Conservation (phyloP, 2,113 vertebrate species). For the Atractosteus spatula region DNA sequence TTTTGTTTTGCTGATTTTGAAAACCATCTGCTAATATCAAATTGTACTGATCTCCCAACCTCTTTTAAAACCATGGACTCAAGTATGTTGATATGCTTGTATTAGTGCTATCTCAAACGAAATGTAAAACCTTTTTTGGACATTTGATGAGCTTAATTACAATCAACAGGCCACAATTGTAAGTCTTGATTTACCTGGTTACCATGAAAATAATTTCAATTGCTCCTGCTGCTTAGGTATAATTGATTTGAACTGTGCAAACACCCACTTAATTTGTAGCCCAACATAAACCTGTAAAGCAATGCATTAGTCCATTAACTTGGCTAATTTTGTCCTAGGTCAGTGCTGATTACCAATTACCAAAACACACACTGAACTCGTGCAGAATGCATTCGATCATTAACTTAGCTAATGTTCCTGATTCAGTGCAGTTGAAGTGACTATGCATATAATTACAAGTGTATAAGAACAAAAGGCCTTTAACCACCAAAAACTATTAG, state of each 20-base stretch:
- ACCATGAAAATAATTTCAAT: not conserved
- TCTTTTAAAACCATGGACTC: too few species aligned
- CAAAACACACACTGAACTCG: constrained; percentile 4
- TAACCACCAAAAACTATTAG: not conserved
- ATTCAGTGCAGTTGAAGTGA: not conserved
- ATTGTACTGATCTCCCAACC: too few species aligned
- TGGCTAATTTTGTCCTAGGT: constrained; percentile 8
- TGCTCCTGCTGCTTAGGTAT: not conserved
- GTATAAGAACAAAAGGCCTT: constrained; percentile 2
- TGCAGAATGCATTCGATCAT: constrained; percentile 6
- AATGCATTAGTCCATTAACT: constrained; percentile 6
- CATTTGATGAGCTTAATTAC: not conserved
- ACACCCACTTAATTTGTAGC: constrained; percentile 2
- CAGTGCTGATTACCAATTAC: constrained; percentile 11
- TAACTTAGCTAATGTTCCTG: constrained; percentile 8
- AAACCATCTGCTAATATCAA: too few species aligned
- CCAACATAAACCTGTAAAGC: not conserved
- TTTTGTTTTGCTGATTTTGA: too few species aligned
- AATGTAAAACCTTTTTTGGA: not conserved
- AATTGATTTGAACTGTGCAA: constrained; percentile 4
- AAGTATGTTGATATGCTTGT: too few species aligned
- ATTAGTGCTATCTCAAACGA: not conserved
- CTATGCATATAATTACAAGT: constrained; percentile 3
- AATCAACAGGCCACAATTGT: too few species aligned
- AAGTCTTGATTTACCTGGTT: not conserved